Conservation (phyloP, 2,888 invertebrate species). For the Lepidonotus clava region DNA sequence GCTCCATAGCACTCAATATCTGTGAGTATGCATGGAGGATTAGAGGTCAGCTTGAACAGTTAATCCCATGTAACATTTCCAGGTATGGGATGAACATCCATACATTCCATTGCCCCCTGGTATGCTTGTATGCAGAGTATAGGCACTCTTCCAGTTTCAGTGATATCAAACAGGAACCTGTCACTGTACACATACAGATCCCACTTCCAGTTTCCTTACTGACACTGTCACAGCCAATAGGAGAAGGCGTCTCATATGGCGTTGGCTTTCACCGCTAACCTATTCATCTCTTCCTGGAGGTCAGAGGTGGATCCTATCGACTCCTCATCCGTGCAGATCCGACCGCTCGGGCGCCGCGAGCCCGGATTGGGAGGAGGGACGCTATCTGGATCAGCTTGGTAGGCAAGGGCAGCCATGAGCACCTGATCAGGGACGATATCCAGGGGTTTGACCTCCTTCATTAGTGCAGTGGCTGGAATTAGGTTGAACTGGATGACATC, state of each 20-base stretch:
- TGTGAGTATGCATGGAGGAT: too few relatives aligned
- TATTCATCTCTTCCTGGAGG: conserved; percentile 31
- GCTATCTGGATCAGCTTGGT: conserved; percentile 45
- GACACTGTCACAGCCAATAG: not conserved
- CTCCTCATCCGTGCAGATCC: conserved; percentile 30
- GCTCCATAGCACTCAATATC: too few relatives aligned
- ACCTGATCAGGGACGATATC: conserved; percentile 8
- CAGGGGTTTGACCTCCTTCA: conserved; percentile 39
- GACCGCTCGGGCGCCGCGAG: conserved; percentile 4
- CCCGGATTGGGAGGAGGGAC: conserved; percentile 39
- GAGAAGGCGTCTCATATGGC: not conserved
- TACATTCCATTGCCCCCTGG: too few relatives aligned
- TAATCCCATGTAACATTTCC: too few relatives aligned
- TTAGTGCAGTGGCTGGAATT: conserved; percentile 9
- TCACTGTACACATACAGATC: too few relatives aligned
- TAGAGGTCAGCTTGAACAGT: too few relatives aligned
- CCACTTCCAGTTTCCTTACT: not conserved
- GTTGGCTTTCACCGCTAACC: not conserved
- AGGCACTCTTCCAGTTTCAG: too few relatives aligned
- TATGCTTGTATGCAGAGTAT: too few relatives aligned
- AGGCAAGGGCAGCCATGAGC: conserved; percentile 45
- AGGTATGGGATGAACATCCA: too few relatives aligned
- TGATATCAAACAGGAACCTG: too few relatives aligned
- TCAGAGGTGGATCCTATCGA: conserved; percentile 39
- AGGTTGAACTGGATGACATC: conserved; percentile 14